Evolutionary conservation across 2,888 invertebrate species (phyloP), one percentile per base, ranked within the genome.

Genomic region (Argyra leucocephala): DNA sequence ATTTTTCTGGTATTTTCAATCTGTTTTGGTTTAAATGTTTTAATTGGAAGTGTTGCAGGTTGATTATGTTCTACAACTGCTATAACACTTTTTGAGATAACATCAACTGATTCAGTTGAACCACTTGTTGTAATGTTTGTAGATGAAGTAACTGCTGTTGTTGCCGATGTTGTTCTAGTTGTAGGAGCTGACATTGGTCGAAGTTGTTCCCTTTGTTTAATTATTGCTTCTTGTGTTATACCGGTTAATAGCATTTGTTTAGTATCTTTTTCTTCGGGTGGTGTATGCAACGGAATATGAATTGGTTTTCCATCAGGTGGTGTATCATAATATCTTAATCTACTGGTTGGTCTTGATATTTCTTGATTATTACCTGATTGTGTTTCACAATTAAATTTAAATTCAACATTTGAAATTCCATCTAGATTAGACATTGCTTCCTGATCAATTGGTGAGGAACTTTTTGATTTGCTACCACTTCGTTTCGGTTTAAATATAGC

Each of bases 241-340:
- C 26, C 63, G n/a, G n/a, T n/a, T n/a, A 61, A 72, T 12, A 77
- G 69, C 63, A 78, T 67, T 36, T 76, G 73, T n/a, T 74, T 74
- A 0, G 76, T 71, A 59, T 83, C 81, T 63, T 82, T 81, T 73
- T 87, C 88, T 68, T 87, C 87, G 0, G 87, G 87, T 4, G 88
- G 88, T n/a, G 89, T 88, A 69, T 87, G 88, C 66, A 90, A 76
- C 1, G 89, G 89, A 71, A 90, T 89, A 69, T 88, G 85, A 64
- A 90, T 86, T 65, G 84, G 82, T 62, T 81, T 81, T 0, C 86
- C 87, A 71, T 86, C 85, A 57, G 83, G 79, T 0, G 86, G 82
- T 62, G 84, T 83, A 70, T 88, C 88, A 73, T 87, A 86, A 75
- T 86, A 86, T 69, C 84, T 82, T 59, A 81, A 70, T 7, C 78